Conservation (phyloP, 2,888 invertebrate species). For the Pyralis farinalis region DNA sequence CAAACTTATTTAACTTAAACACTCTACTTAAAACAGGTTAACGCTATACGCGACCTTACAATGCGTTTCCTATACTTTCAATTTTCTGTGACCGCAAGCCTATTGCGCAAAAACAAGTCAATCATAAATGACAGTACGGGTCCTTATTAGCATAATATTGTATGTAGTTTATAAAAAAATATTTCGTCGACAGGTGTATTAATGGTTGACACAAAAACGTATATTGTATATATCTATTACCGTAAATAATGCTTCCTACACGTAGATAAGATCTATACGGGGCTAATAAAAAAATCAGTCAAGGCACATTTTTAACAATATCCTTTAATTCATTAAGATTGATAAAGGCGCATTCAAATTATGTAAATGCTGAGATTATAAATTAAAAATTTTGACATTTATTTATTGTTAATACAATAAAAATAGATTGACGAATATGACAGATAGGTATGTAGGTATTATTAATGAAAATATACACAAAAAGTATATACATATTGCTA, state of each 20-base stretch:
- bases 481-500: too few relatives aligned
- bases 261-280: neutral
- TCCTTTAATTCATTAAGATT: neutral
- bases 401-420: neutral
- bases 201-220: neutral
- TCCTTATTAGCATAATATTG: neutral
- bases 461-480: too few relatives aligned
- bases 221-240: neutral
- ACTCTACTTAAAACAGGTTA: constrained; percentile 30
- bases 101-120: constrained; percentile 41
- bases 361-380: neutral
- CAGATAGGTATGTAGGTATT: too few relatives aligned
- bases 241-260: neutral
- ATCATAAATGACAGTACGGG: constrained; percentile 20
- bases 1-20: neutral
- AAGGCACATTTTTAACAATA: neutral
- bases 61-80: constrained; percentile 56
- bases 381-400: neutral
- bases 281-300: neutral
- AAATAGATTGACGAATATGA: too few relatives aligned
- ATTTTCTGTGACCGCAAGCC: constrained; percentile 37
- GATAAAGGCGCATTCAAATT: neutral
- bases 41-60: constrained; percentile 39
- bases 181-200: neutral
- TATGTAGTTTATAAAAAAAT: neutral